Conservation (phyloP, 2,888 invertebrate species). For the Halocaridina rubra region DNA sequence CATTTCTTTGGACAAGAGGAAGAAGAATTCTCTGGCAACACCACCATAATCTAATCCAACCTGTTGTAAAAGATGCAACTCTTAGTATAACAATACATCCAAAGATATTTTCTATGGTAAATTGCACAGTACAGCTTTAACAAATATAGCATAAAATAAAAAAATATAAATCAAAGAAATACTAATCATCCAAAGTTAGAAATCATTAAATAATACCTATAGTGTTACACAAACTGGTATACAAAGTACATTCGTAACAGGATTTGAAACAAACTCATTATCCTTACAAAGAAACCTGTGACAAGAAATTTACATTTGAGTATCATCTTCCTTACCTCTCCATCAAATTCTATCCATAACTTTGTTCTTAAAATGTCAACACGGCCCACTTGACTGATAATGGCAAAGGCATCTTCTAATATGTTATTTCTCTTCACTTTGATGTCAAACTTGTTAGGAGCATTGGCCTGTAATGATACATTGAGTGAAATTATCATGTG, state of each 20-base stretch:
- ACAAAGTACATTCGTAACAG: too few relatives aligned
- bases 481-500: too few relatives aligned
- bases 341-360: conserved; percentile 98
- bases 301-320: too few relatives aligned
- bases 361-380: conserved; percentile 95
- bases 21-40: conserved; percentile 92
- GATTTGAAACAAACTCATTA: too few relatives aligned
- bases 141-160: too few relatives aligned
- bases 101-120: too few relatives aligned
- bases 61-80: neutral
- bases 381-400: conserved; percentile 87
- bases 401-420: conserved; percentile 95
- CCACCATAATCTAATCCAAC: conserved; percentile 69
- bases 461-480: conserved; percentile 77
- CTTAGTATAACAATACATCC: neutral
- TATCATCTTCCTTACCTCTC: conserved; percentile 90
- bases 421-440: conserved; percentile 89
- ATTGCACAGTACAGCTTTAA: too few relatives aligned
- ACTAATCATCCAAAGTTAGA: too few relatives aligned
- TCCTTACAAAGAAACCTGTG: too few relatives aligned
- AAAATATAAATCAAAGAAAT: too few relatives aligned
- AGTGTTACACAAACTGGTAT: too few relatives aligned
- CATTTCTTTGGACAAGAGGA: conserved; percentile 98
- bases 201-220: too few relatives aligned
- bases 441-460: conserved; percentile 98